Evolutionary conservation across 2,113 vertebrate genomes (phyloP), one percentile per base, ranked within the genome.

Genomic region (Chunga burmeisteri): DNA sequence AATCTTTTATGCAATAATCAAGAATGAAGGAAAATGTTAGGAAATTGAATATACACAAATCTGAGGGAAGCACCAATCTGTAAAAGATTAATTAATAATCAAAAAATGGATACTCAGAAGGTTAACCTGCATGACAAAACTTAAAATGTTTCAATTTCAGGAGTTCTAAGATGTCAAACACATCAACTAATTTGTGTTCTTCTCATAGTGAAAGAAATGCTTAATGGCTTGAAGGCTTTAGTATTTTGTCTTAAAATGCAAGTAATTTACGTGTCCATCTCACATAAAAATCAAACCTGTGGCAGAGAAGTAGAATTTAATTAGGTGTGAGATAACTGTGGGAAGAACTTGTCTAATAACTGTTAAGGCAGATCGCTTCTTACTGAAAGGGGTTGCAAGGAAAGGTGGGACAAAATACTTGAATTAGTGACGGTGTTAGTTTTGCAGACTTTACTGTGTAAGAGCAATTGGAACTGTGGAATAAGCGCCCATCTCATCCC

Each of bases 251-350:
- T 86, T 94, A 86, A 91, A 89, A 59, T 72, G 30, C 42, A 85
- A 56, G 23, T 89, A 44, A 74, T 92, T 82, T 85, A 47, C 26
- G 30, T 36, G 63, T 49, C 73, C 62, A 21, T 81, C 70, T 73
- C 50, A 16, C 27, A 52, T 44, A 68, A 91, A 79, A 90, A 88
- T 79, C 67, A 87, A 85, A 90, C 80, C 84, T 98, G 83, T 66
- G 74, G 65, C 82, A 80, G 59, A 96, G 59, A 97, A 94, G 55
- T 70, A 80, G 58, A 89, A 83, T 85, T 81, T 72, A 82, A 62
- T 91, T 67, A 95, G 70, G 34, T 80, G 53, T 59, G 73, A 81
- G 61, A 23, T 61, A 87, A 67, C 62, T 70, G 42, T 36, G 80
- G 92, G 81, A 91, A 86, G 78, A 97, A 68, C 53, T 86, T 46